Evolutionary conservation across 2,797 vertebrate species (phyloP).

Genomic region (Chromobotia macracanthus): DNA sequence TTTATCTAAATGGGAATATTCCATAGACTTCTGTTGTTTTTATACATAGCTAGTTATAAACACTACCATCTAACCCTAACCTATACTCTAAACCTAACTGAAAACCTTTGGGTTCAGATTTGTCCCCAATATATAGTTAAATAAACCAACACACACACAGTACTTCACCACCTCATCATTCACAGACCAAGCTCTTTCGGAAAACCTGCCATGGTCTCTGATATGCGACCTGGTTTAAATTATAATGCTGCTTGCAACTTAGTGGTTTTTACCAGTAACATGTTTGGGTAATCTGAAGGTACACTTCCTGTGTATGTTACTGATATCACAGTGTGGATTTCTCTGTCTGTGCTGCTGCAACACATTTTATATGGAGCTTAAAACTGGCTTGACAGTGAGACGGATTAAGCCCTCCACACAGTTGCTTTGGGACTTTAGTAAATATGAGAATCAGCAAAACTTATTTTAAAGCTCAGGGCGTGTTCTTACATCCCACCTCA

Average conservation of each 20-base stretch:
- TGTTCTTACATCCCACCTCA: constrained; percentile 9
- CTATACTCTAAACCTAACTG: neutral
- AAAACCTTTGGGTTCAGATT: too few species aligned
- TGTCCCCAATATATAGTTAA: too few species aligned
- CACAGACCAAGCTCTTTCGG: constrained; percentile 15
- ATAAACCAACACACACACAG: too few species aligned
- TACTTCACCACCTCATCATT: constrained; percentile 39
- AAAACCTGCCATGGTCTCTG: neutral
- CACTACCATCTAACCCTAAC: too few species aligned
- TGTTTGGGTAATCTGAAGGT: constrained; percentile 13
- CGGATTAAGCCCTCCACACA: neutral
- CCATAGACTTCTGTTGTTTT: too few species aligned
- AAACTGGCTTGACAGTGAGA: constrained; percentile 9
- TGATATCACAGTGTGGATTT: constrained; percentile 18
- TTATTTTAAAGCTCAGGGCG: constrained; percentile 9
- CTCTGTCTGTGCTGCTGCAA: constrained; percentile 8
- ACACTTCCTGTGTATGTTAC: constrained; percentile 10
- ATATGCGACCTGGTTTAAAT: constrained; percentile 13
- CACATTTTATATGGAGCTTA: constrained; percentile 16
- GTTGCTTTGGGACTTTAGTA: neutral
- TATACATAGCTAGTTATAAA: too few species aligned
- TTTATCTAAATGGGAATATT: too few species aligned
- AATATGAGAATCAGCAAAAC: neutral
- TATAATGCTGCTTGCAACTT: neutral
- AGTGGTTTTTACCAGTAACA: neutral